Evolutionary conservation across 1,140 invertebrate species (phyloP).

Genomic region (Anastrepha ludens): DNA sequence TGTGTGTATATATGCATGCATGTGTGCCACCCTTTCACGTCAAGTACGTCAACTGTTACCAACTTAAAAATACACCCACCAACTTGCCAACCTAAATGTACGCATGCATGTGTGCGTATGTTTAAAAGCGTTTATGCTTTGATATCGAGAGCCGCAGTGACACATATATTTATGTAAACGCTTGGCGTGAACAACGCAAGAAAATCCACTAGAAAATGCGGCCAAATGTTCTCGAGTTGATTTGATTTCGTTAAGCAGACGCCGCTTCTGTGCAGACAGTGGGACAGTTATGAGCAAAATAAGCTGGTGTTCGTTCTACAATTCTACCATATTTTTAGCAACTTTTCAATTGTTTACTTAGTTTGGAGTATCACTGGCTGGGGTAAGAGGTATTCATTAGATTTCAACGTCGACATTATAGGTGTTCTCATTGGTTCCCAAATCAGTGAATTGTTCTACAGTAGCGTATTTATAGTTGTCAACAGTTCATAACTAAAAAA

Average conservation of each 20-base stretch:
- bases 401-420: too few relatives aligned
- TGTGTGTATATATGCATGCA: not conserved
- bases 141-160: not conserved
- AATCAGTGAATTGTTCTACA: too few relatives aligned
- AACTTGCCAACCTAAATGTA: not conserved
- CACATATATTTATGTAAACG: not conserved
- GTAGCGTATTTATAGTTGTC: too few relatives aligned
- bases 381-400: too few relatives aligned
- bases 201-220: constrained; percentile 29
- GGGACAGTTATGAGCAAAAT: not conserved
- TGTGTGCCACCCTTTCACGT: not conserved
- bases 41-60: not conserved
- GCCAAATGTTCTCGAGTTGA: constrained; percentile 24
- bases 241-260: constrained; percentile 1
- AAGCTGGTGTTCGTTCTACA: too few relatives aligned
- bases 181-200: not conserved
- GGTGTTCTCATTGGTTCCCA: too few relatives aligned
- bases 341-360: too few relatives aligned
- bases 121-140: not conserved
- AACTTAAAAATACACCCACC: not conserved
- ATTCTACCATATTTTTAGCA: too few relatives aligned
- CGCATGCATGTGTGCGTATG: not conserved
- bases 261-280: not conserved
- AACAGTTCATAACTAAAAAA: too few relatives aligned
- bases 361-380: too few relatives aligned